These are phyloP conservation scores for Delphinus delphis DNA, from an alignment of 2,113 vertebrate genomes.

Conservation along the genomic window DNA sequence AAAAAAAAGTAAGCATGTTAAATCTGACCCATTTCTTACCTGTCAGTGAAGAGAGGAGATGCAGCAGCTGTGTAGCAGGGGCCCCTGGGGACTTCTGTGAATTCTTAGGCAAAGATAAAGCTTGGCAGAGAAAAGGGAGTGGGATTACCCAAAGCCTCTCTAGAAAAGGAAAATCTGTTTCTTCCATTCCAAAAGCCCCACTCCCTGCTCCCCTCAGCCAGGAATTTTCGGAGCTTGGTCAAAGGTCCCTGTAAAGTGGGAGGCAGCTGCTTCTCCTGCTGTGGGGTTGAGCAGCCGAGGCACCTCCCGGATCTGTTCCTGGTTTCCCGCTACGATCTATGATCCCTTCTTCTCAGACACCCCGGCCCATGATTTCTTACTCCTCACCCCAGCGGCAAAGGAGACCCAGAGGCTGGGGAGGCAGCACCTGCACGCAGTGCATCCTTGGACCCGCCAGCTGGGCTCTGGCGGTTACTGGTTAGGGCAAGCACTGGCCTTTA, in stretches of 20 bases:
- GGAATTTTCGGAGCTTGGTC: constrained; percentile 40
- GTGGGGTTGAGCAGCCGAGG: neutral
- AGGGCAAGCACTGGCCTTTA: neutral
- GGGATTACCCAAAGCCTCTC: constrained; percentile 22
- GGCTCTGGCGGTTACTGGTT: neutral
- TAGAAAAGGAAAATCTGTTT: constrained; percentile 4
- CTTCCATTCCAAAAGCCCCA: neutral
- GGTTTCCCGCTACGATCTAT: neutral
- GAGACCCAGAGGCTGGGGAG: neutral
- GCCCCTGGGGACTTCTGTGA: neutral
- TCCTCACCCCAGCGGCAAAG: neutral
- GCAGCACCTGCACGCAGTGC: neutral
- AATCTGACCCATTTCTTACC: neutral
- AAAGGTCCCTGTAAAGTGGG: constrained; percentile 25
- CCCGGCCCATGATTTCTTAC: neutral
- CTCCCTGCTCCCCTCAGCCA: neutral
- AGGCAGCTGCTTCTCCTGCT: neutral
- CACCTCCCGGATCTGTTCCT: neutral
- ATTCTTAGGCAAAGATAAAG: constrained; percentile 45
- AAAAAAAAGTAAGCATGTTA: neutral
- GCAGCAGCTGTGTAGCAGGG: neutral
- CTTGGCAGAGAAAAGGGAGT: neutral
- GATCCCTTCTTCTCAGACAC: neutral
- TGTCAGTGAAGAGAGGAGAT: neutral
- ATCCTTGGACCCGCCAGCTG: neutral